phyloP scores from a whole-genome alignment of 1,140 invertebrate genomes.

The Heliconius melpomene region DNA sequence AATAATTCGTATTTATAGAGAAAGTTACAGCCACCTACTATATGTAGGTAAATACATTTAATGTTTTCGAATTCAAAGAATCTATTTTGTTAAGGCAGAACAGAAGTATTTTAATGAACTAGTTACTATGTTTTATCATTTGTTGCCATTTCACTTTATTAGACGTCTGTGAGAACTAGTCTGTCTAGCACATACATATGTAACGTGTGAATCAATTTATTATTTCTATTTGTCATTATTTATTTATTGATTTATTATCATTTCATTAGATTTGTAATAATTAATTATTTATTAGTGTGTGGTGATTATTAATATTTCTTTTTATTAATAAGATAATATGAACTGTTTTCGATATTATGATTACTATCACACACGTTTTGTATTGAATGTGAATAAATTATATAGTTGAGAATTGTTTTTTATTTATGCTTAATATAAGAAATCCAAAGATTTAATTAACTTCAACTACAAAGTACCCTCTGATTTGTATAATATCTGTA shows the following conservation, averaged over 20 bases:
- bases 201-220: constrained; percentile 31
- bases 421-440: constrained; percentile 29
- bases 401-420: constrained; percentile 68
- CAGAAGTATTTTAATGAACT: constrained; percentile 44
- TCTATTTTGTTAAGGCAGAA: constrained; percentile 46
- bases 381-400: constrained; percentile 81
- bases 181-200: constrained; percentile 39
- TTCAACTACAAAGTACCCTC: background rate
- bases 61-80: constrained; percentile 47
- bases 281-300: constrained; percentile 75
- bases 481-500: background rate
- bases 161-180: constrained; percentile 36
- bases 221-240: constrained; percentile 59
- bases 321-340: constrained; percentile 50
- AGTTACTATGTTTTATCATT: constrained; percentile 47
- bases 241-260: constrained; percentile 60
- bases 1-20: constrained; percentile 69
- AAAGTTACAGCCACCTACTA: constrained; percentile 51
- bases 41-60: constrained; percentile 43
- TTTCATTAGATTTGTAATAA: constrained; percentile 60
- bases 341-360: constrained; percentile 71
- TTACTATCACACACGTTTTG: constrained; percentile 76
- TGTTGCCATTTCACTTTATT: constrained; percentile 48
- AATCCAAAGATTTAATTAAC: background rate
- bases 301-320: constrained; percentile 76